phyloP scores from a whole-genome alignment of 2,797 vertebrate genomes.

The Perodicticus potto region DNA sequence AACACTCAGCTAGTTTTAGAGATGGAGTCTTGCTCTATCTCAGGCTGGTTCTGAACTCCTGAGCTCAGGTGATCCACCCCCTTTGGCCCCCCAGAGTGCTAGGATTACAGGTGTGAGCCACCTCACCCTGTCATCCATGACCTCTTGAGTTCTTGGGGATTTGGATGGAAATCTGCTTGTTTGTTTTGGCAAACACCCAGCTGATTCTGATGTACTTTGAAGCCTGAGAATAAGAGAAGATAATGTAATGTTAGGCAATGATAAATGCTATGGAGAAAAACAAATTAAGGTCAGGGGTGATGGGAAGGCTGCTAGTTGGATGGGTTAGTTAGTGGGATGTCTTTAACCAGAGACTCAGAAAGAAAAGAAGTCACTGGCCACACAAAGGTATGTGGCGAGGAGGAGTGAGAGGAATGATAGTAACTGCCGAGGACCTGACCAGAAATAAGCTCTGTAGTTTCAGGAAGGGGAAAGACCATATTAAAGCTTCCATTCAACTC shows the following conservation, averaged over 20 bases:
- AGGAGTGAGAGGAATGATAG: background rate
- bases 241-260: background rate
- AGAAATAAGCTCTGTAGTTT: background rate
- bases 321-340: background rate
- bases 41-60: no score
- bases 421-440: background rate
- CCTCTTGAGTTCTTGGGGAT: background rate
- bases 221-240: conserved; percentile 32
- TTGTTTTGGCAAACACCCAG: background rate
- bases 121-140: background rate
- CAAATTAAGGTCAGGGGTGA: background rate
- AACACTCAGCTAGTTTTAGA: no score
- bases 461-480: background rate
- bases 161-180: conserved; percentile 14
- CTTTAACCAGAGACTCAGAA: background rate
- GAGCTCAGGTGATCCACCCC: no score
- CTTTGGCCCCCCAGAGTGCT: no score
- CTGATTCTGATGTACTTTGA: conserved; percentile 12
- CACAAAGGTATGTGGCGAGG: background rate
- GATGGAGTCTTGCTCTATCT: no score
- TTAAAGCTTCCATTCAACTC: background rate
- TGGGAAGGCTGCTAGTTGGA: background rate
- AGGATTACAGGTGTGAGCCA: no score
- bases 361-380: background rate
- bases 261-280: background rate